Evolutionary conservation across 2,888 invertebrate genomes (phyloP).

Genomic region (Phengaris alcon): DNA sequence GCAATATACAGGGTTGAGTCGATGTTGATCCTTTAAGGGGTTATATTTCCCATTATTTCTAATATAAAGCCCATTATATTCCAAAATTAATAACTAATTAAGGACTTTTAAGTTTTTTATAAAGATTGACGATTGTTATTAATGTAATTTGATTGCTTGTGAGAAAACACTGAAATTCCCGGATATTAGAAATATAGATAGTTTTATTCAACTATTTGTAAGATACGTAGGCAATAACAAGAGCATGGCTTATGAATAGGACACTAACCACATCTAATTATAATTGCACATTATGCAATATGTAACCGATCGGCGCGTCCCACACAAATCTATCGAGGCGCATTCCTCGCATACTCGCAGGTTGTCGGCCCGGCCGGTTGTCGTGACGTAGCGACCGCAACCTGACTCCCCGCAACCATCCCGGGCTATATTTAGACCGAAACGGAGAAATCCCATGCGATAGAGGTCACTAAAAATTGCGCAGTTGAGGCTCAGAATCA

Average conservation of each 20-base stretch:
- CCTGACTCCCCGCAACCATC: conserved; percentile 37
- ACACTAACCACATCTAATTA: conserved; percentile 32
- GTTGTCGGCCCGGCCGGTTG: conserved; percentile 68
- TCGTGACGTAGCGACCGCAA: conserved; percentile 62
- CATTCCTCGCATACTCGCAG: conserved; percentile 72
- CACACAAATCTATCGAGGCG: conserved; percentile 66
- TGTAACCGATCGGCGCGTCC: conserved; percentile 61
- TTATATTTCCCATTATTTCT: too few species aligned
- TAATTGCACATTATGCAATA: conserved; percentile 51
- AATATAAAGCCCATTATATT: too few species aligned
- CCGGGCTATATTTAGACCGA: conserved; percentile 33
- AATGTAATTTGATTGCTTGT: too few species aligned
- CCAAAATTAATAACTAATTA: too few species aligned
- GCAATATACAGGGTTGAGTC: too few species aligned
- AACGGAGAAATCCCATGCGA: conserved; percentile 43
- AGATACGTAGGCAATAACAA: conserved; percentile 10
- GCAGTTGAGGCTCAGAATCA: conserved; percentile 46
- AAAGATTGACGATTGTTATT: too few species aligned
- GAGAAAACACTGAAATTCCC: background rate
- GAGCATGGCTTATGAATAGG: background rate
- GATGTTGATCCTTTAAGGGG: too few species aligned
- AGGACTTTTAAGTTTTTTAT: too few species aligned
- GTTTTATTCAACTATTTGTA: conserved; percentile 2
- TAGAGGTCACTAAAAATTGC: conserved; percentile 45
- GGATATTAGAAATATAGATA: background rate